Conservation (phyloP, 2,888 invertebrate species). For the Drosophila fungiperda region DNA sequence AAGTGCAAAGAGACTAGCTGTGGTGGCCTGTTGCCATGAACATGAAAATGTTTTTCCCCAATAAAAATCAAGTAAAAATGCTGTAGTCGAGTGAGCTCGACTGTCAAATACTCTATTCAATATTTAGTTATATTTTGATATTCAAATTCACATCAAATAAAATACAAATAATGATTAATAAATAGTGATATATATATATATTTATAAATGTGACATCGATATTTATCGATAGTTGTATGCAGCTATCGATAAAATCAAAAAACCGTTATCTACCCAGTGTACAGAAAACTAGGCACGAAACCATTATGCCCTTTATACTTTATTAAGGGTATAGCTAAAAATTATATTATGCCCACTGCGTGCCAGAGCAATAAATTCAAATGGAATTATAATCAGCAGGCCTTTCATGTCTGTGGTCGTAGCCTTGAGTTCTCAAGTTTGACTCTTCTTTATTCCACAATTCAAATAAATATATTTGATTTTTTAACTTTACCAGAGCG, state of each 20-base stretch:
- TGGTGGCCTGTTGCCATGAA: slow-evolving; percentile 12
- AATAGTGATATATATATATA: neutral
- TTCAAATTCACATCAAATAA: neutral
- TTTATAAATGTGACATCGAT: neutral
- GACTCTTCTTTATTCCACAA: neutral
- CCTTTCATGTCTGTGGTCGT: neutral
- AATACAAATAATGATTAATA: neutral
- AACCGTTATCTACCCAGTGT: neutral
- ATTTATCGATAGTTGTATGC: neutral
- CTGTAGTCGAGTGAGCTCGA: neutral
- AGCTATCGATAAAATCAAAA: neutral
- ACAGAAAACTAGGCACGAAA: neutral
- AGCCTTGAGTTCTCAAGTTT: neutral
- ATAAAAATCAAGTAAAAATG: neutral
- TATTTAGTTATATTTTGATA: neutral
- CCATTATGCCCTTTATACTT: neutral
- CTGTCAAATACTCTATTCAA: neutral
- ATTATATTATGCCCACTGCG: slow-evolving; percentile 31
- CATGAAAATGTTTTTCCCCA: slow-evolving; percentile 7
- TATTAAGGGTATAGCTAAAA: neutral
- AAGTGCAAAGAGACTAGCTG: slow-evolving; percentile 15
- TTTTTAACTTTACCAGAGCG: too few species aligned
- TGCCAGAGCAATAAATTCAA: slow-evolving; percentile 18
- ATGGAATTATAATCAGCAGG: slow-evolving; percentile 18
- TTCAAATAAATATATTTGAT: slow-evolving; percentile 1